Evolutionary conservation across 2,113 vertebrate genomes (phyloP).

Genomic region (Halcyon senegalensis): DNA sequence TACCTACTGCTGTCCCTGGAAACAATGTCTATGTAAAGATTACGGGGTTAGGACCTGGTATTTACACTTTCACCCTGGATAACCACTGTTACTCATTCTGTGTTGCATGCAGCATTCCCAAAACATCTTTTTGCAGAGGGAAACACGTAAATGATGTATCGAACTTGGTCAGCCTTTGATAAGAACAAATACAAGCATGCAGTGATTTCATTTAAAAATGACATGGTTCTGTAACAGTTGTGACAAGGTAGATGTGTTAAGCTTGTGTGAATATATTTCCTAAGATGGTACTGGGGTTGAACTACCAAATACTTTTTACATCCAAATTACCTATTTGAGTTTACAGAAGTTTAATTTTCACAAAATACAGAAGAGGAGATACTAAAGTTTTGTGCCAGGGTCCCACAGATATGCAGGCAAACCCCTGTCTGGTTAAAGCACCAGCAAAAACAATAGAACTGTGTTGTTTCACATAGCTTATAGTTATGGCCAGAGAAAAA

Average conservation of each 20-base stretch:
- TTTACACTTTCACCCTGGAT: neutral
- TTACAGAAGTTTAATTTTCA: neutral
- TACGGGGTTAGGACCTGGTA: neutral
- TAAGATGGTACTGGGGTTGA: neutral
- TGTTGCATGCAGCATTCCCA: slow-evolving; percentile 36
- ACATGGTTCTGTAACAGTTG: neutral
- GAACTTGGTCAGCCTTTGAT: slow-evolving; percentile 49
- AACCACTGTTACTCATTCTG: neutral
- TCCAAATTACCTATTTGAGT: neutral
- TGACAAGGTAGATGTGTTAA: neutral
- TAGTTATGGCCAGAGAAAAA: neutral
- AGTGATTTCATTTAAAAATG: neutral
- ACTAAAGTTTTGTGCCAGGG: neutral
- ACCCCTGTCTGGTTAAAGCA: neutral
- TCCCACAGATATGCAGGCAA: neutral
- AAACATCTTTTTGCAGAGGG: neutral
- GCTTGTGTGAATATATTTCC: neutral
- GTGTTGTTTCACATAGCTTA: neutral
- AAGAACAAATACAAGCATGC: neutral
- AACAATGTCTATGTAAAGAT: neutral
- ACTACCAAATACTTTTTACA: neutral
- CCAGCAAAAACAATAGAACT: neutral
- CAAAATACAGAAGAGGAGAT: neutral
- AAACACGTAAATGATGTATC: neutral
- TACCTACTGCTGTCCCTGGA: neutral